Percentiles rank a stretch among this genome's conserved stretches.
These are phyloP conservation scores for Sphaerophoria taeniata DNA, from an alignment of 2,888 invertebrate species.

Conservation along the genomic window DNA sequence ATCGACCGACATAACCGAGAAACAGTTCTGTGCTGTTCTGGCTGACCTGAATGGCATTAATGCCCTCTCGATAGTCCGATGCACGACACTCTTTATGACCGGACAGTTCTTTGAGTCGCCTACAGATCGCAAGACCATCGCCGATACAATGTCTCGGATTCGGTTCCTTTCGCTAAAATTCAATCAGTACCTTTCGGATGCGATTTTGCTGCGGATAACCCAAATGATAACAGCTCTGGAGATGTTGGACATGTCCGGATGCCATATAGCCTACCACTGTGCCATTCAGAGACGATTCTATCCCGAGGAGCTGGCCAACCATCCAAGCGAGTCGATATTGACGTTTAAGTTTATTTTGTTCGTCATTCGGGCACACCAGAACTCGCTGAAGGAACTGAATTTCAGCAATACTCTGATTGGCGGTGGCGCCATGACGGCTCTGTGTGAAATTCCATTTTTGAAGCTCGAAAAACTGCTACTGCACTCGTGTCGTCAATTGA, in stretches of 20 bases:
- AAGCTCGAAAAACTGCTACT: constrained; percentile 77
- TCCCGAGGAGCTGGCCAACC: constrained; percentile 82
- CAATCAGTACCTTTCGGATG: constrained; percentile 90
- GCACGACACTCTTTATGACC: constrained; percentile 89
- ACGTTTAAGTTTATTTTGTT: constrained; percentile 88
- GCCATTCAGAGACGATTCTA: constrained; percentile 88
- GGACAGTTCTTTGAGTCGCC: constrained; percentile 87
- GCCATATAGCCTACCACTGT: constrained; percentile 88
- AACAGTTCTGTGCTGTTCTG: constrained; percentile 85
- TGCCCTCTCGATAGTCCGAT: constrained; percentile 86
- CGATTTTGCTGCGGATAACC: constrained; percentile 87
- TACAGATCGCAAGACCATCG: constrained; percentile 84
- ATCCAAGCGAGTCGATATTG: constrained; percentile 87
- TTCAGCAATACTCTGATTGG: constrained; percentile 89
- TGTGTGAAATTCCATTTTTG: constrained; percentile 84
- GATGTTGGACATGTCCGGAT: constrained; percentile 86
- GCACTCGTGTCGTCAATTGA: constrained; percentile 79
- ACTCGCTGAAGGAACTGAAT: constrained; percentile 85
- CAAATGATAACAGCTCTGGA: constrained; percentile 85
- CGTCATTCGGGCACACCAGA: constrained; percentile 84
- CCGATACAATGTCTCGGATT: constrained; percentile 82
- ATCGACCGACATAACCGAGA: constrained; percentile 87
- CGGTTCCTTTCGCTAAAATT: constrained; percentile 86
- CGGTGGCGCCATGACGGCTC: constrained; percentile 84
- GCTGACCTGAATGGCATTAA: constrained; percentile 85